phyloP scores from a whole-genome alignment of 2,888 invertebrate species.

The Andrena chrysosceles region DNA sequence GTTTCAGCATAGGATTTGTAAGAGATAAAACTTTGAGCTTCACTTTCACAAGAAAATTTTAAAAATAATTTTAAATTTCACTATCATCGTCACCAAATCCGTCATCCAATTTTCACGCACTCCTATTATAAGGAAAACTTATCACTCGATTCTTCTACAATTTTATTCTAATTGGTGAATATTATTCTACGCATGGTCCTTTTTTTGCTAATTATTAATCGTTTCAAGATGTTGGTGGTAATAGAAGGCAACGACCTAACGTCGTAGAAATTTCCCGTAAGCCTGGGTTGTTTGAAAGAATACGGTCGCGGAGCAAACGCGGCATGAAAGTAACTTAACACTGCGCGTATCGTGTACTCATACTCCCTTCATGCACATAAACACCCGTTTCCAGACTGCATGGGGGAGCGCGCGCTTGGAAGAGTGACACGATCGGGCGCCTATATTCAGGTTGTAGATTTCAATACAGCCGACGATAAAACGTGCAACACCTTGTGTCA shows the following conservation, averaged over 20 bases:
- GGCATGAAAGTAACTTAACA: conserved; percentile 74
- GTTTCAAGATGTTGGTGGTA: background rate
- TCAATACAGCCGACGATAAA: conserved; percentile 56
- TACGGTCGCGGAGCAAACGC: conserved; percentile 61
- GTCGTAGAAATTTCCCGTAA: conserved; percentile 54
- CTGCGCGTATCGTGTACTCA: conserved; percentile 67
- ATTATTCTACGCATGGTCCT: background rate
- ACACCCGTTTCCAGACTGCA: conserved; percentile 46
- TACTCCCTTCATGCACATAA: conserved; percentile 50
- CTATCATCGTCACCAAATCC: no score
- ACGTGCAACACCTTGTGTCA: conserved; percentile 51
- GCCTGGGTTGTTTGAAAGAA: conserved; percentile 42
- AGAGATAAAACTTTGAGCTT: no score
- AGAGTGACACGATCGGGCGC: conserved; percentile 36
- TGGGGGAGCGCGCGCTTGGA: conserved; percentile 50
- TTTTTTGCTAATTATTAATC: background rate
- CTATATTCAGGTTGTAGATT: conserved; percentile 43
- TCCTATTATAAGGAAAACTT: background rate
- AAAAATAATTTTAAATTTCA: no score
- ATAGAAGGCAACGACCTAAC: conserved; percentile 43
- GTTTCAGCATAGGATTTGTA: no score
- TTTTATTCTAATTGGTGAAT: background rate
- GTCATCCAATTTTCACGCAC: no score
- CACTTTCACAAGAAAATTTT: no score
- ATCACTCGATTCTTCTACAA: background rate